Base-by-base conservation (phyloP, 2,797 vertebrate species). In the Strix occidentalis region DNA sequence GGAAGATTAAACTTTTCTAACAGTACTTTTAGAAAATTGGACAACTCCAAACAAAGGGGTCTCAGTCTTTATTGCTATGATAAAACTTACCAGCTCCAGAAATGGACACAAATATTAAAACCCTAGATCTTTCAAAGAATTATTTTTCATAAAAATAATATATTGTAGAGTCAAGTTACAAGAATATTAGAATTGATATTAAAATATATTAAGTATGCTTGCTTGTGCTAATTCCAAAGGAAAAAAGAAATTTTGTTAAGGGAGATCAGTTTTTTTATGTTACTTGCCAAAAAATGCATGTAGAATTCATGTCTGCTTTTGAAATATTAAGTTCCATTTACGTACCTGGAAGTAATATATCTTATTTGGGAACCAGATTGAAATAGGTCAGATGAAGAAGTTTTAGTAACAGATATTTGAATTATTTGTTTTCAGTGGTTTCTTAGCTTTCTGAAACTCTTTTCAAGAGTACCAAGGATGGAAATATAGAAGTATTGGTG, bases 401-500 rank as follows among this genome's bases (percentile, higher is more conserved):
- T 69, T 53, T 61, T 46, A 21, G 9, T 41, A 58, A 50, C 12
- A 66, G 23, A 14, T 70, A 16, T 15, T 76, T 51, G 12, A 43
- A 18, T 57, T 87, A 11, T 51, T 79, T 64, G 20, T 60, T 82
- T 79, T 66, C 63, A 57, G 18, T 23, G 61, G 26, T 70, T 69
- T 50, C 31, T 85, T 68, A 50, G 31, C 21, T 79, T 85, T 93
- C 45, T 56, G 20, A 39, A 64, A 46, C 35, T 66, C 26, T 48
- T 74, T 63, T 85, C 16, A 14, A 53, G 41, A 43, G 28, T 53
- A 78, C 10, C 58, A 51, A 63, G 87, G 28, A 85, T 81, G 58
- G 39, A 96, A 94, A 87, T 35, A 65, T 31, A 88, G 79, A 89
- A 83, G 63, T 72, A 87, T 68, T 76, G 65, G 51, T 71, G 48